Base-by-base conservation (phyloP, 2,888 invertebrate genomes). In the Chrysotoxum bicinctum region DNA sequence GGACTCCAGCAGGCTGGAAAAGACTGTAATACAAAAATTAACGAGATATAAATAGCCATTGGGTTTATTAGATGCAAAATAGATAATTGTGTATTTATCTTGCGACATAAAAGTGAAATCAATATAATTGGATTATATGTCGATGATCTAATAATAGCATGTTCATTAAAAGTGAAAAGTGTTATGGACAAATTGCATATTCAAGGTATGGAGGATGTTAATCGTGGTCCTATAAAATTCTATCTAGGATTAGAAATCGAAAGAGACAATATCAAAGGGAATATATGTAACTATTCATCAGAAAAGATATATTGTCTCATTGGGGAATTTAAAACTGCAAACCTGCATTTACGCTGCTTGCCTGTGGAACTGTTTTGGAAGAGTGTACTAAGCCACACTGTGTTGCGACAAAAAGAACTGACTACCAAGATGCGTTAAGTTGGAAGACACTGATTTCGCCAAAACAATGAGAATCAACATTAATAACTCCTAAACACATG, bases 321-420 rank as follows among this genome's bases (percentile, higher is more conserved):
- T 66, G 76, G 72, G 74, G 73, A 2, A 87, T 84, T 73, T 19
- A 60, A 35, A 66, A 60, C 21, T 87, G 79, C 30, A 83, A 66
- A 37, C 68, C 74, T 14, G 68, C 81, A 10, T 58, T 23, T 43
- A 83, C 80, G 12, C 74, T 79, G 14, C 58, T 66, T 54, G 70
- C 70, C 12, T 52, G 64, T 60, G 83, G 79, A 43, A 87, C 72
- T 58, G 50, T 86, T 26, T 62, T 87, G 12, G 37, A 60, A 5
- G 87, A 83, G 58, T 87, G 83, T 40, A 26, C 14, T 9, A 21
- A 2, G 37, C 60, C 0, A 35, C 10, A 62, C 14, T 60, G 43
- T 43, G 7, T 6, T 26, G 26, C 6, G 0, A 62, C 23, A 2
- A 23, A n/a, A n/a, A n/a, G n/a, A n/a, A n/a, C n/a, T n/a, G 12